These are phyloP conservation scores for Hermatobates lingyangjiaoensis DNA, from an alignment of 1,140 invertebrate genomes.

Conservation along the genomic window DNA sequence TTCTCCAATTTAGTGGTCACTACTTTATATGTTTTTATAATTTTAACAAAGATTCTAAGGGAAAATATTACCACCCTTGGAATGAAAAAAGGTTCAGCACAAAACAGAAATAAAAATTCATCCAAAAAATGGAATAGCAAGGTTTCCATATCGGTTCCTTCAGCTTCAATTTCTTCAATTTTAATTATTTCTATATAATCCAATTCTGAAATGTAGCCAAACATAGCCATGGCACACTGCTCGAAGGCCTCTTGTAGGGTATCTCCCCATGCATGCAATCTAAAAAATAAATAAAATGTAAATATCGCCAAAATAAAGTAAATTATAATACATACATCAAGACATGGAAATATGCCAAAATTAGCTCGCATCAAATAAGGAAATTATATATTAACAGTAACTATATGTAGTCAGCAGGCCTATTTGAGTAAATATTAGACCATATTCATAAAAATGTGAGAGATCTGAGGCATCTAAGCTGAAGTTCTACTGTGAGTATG, in stretches of 20 bases:
- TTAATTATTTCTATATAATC: conserved; percentile 62
- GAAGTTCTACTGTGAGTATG: too few species aligned
- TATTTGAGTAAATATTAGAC: too few species aligned
- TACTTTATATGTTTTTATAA: too few species aligned
- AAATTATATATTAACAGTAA: too few species aligned
- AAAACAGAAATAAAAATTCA: conserved; percentile 84
- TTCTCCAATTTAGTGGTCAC: not conserved
- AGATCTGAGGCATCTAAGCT: too few species aligned
- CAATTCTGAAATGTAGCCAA: conserved; percentile 91
- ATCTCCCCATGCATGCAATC: conserved; percentile 82
- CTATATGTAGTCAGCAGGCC: too few species aligned
- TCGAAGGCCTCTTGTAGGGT: conserved; percentile 80
- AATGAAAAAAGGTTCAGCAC: conserved; percentile 68
- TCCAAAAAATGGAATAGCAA: conserved; percentile 87
- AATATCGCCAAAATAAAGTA: not conserved
- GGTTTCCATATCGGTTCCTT: conserved; percentile 54
- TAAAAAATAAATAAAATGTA: conserved; percentile 23
- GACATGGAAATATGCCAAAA: too few species aligned
- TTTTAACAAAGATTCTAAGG: too few species aligned
- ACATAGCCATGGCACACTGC: conserved; percentile 89
- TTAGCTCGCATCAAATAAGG: too few species aligned
- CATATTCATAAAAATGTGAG: too few species aligned
- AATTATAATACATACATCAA: too few species aligned
- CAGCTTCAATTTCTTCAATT: conserved; percentile 62
- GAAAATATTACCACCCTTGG: conserved; percentile 33